A percentile compares a stretch with the other conserved stretches of the same genome.
These are phyloP conservation scores for Ascidia mentula DNA, from an alignment of 23 tunicate genomes.

Conservation along the genomic window DNA sequence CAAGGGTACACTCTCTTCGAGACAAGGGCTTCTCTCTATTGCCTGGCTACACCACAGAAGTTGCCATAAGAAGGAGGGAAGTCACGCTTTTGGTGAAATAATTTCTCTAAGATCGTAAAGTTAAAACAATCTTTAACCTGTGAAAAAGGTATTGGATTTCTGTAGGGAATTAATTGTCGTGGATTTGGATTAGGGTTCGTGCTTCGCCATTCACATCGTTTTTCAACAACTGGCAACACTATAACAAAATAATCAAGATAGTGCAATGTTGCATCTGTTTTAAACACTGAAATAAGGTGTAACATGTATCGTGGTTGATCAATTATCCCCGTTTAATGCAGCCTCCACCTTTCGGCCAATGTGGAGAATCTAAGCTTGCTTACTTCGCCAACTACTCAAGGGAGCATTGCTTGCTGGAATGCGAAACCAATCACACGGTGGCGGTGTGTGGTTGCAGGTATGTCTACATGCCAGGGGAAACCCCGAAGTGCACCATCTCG, in stretches of 20 bases:
- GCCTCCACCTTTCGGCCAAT: constrained; percentile 53
- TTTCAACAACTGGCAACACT: too few relatives aligned
- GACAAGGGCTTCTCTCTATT: constrained; percentile 1
- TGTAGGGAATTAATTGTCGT: too few relatives aligned
- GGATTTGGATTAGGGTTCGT: too few relatives aligned
- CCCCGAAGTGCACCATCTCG: background rate
- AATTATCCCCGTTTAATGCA: background rate
- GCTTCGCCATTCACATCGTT: too few relatives aligned
- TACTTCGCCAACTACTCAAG: constrained; percentile 23
- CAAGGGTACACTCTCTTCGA: background rate
- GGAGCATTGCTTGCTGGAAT: constrained; percentile 32
- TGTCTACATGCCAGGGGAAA: constrained; percentile 15
- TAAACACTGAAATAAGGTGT: too few relatives aligned
- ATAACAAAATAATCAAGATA: too few relatives aligned
- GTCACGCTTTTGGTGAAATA: background rate
- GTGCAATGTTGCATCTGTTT: too few relatives aligned
- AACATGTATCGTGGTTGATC: too few relatives aligned
- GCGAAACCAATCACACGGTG: constrained; percentile 19
- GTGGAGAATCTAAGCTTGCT: constrained; percentile 23
- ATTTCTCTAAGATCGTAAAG: too few relatives aligned
- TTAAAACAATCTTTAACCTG: too few relatives aligned
- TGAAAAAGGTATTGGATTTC: too few relatives aligned
- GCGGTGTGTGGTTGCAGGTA: constrained; percentile 30
- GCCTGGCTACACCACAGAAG: background rate
- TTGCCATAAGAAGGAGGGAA: background rate